Conservation (phyloP, 2,113 vertebrate genomes). For the Sceloporus undulatus region DNA sequence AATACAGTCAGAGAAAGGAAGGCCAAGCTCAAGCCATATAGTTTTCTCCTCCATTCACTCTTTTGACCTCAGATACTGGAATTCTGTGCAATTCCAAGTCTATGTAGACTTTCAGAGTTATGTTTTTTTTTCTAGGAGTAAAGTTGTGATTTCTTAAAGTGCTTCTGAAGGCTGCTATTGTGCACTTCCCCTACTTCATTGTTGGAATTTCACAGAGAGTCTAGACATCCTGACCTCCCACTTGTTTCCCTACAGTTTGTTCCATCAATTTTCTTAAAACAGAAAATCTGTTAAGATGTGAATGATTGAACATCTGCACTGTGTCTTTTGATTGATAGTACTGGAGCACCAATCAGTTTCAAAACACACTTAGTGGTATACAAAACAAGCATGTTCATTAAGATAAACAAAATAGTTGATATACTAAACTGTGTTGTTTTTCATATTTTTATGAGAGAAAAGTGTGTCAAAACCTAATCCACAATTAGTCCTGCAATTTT, state of each 20-base stretch:
- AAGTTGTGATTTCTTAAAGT: background rate
- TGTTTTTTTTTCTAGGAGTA: background rate
- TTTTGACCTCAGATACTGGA: background rate
- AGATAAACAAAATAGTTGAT: background rate
- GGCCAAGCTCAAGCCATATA: background rate
- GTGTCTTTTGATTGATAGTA: background rate
- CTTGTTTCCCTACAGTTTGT: background rate
- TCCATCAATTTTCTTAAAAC: background rate
- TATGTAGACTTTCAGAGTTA: background rate
- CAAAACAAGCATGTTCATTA: background rate
- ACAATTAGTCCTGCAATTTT: too few relatives aligned
- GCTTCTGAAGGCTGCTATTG: background rate
- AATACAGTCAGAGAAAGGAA: background rate
- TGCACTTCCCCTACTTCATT: background rate
- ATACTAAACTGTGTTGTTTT: background rate
- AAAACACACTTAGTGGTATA: background rate
- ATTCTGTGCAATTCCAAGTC: background rate
- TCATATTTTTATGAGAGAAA: background rate
- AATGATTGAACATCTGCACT: background rate
- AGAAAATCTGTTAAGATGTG: background rate
- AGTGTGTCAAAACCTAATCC: background rate
- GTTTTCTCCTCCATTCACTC: too few relatives aligned
- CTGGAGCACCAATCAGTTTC: too few relatives aligned
- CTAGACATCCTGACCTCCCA: background rate
- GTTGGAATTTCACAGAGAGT: background rate